Conservation (phyloP, 1,140 invertebrate genomes). For the Heliconius himera region DNA sequence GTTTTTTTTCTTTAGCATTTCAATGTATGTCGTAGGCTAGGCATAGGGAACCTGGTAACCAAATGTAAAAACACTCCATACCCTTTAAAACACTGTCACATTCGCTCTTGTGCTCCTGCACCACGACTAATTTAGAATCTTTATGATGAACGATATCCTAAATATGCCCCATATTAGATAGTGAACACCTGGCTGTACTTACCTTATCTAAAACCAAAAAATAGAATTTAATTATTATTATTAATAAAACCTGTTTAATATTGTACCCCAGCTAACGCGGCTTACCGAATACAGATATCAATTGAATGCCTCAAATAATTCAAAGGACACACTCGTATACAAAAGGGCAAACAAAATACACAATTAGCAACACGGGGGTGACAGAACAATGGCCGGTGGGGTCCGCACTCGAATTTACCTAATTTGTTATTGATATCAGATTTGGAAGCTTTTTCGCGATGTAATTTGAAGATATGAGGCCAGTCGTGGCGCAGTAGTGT, state of each 20-base stretch:
- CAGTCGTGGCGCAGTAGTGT: no score
- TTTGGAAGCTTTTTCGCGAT: background rate
- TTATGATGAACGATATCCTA: no score
- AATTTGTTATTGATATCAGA: slow-evolving; percentile 69
- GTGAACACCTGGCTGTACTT: no score
- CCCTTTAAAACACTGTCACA: no score
- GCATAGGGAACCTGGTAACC: no score
- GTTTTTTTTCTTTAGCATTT: no score
- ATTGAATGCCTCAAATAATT: slow-evolving; percentile 46
- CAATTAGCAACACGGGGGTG: slow-evolving; percentile 62
- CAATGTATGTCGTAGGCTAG: no score
- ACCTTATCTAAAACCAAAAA: background rate
- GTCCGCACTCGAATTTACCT: slow-evolving; percentile 51
- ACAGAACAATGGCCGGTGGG: slow-evolving; percentile 55
- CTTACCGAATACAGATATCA: slow-evolving; percentile 35
- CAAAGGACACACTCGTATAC: slow-evolving; percentile 46
- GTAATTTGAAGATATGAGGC: no score
- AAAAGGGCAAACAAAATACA: slow-evolving; percentile 72
- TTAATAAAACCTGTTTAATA: background rate
- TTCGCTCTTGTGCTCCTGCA: no score
- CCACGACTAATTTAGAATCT: no score
- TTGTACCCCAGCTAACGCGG: background rate
- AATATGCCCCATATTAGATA: no score
- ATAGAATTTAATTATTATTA: background rate
- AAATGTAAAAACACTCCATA: no score